phyloP scores from a whole-genome alignment of 1,140 invertebrate species.

The Episyrphus balteatus region DNA sequence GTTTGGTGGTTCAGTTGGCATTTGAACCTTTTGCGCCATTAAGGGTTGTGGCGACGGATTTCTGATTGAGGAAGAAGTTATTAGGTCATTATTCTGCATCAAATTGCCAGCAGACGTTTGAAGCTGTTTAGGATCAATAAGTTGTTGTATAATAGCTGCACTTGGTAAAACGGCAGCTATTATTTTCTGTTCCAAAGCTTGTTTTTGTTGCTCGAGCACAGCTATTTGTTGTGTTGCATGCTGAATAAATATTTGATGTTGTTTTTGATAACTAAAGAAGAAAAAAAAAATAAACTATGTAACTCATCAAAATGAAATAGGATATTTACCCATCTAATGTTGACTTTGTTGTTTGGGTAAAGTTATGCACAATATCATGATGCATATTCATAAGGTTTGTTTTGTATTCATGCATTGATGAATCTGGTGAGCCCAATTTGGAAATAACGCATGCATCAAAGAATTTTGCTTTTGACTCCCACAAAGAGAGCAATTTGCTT shows the following conservation, averaged over 20 bases:
- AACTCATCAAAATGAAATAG: too few relatives aligned
- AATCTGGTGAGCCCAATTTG: slow-evolving; percentile 64
- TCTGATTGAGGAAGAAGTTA: neutral
- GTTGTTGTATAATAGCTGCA: slow-evolving; percentile 6
- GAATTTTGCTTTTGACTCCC: slow-evolving; percentile 94
- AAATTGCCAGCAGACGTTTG: neutral
- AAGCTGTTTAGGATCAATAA: slow-evolving; percentile 11
- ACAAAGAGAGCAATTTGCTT: slow-evolving; percentile 81
- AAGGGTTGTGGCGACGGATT: neutral
- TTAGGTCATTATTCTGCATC: neutral
- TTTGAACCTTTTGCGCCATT: slow-evolving; percentile 10
- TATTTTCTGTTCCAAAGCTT: slow-evolving; percentile 57
- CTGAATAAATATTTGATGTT: slow-evolving; percentile 88
- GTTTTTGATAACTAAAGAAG: slow-evolving; percentile 62
- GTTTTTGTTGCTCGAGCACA: slow-evolving; percentile 68
- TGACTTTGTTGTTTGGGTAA: slow-evolving; percentile 60
- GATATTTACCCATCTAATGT: slow-evolving; percentile 69
- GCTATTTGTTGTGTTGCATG: slow-evolving; percentile 85
- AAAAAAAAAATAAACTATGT: neutral
- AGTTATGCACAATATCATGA: slow-evolving; percentile 59
- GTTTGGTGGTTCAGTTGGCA: slow-evolving; percentile 8
- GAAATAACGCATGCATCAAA: slow-evolving; percentile 76
- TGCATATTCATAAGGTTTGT: slow-evolving; percentile 67
- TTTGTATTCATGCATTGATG: slow-evolving; percentile 75
- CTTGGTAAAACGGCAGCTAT: slow-evolving; percentile 26